These are phyloP conservation scores for crab-eating macaque (Macaca fascicularis) DNA, from an alignment of 2,113 vertebrate species.

Conservation along the genomic window T2T-MFA8v1.1 NC_088386.1:61049501-61050000, in stretches of 20 bases:
- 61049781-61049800: constrained; percentile 8
- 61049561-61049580: neutral
- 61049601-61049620: neutral
- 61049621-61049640: neutral
- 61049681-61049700: neutral
- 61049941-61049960: neutral
- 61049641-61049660: constrained; percentile 10
- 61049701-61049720: constrained; percentile 35
- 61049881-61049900: neutral
- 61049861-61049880: neutral
- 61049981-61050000: neutral
- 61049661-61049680: neutral
- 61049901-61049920: neutral
- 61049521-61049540: neutral
- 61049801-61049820: neutral
- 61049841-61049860: neutral
- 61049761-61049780: neutral
- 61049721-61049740: neutral
- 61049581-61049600: neutral
- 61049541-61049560: neutral
- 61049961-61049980: neutral
- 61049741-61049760: neutral
- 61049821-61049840: neutral
- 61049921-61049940: neutral
- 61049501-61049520: neutral